These are phyloP conservation scores for Nannobrachium achirus DNA, from an alignment of 2,113 vertebrate genomes.

Conservation along the genomic window DNA sequence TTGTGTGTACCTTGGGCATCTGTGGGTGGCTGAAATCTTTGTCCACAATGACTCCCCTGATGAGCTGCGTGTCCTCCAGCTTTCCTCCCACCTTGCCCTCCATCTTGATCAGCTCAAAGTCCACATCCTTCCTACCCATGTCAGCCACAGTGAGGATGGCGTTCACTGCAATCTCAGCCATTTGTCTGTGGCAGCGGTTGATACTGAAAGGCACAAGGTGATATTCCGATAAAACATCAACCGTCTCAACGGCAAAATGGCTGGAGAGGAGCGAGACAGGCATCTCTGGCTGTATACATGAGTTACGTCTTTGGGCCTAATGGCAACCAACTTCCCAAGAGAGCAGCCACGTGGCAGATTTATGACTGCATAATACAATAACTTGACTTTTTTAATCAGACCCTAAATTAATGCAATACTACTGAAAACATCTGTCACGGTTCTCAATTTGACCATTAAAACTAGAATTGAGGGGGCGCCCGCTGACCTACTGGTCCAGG, in stretches of 20 bases:
- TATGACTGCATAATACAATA: no score
- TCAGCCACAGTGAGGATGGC: slow-evolving; percentile 94
- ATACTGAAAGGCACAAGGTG: slow-evolving; percentile 79
- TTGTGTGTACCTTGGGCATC: slow-evolving; percentile 91
- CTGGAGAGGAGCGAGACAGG: neutral
- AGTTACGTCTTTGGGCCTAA: neutral
- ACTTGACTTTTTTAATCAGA: no score
- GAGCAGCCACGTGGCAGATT: no score
- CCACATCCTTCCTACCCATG: slow-evolving; percentile 96
- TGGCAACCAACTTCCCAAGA: no score
- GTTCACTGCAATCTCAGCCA: slow-evolving; percentile 97
- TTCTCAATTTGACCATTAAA: no score
- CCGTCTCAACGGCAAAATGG: neutral
- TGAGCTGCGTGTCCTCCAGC: slow-evolving; percentile 94
- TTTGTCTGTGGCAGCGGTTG: slow-evolving; percentile 97
- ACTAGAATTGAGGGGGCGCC: no score
- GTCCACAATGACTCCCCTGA: slow-evolving; percentile 96
- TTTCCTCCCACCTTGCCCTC: slow-evolving; percentile 98
- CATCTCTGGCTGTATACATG: neutral
- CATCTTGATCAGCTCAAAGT: slow-evolving; percentile 98
- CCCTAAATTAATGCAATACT: no score
- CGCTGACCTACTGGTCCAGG: no score
- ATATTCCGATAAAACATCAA: neutral
- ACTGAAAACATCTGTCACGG: no score
- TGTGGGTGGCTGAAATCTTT: slow-evolving; percentile 99